A percentile compares a stretch with the other conserved stretches of the same genome.
Evolutionary conservation across 1,140 invertebrate species (phyloP).

Genomic region (Drosophila prosaltans): DNA sequence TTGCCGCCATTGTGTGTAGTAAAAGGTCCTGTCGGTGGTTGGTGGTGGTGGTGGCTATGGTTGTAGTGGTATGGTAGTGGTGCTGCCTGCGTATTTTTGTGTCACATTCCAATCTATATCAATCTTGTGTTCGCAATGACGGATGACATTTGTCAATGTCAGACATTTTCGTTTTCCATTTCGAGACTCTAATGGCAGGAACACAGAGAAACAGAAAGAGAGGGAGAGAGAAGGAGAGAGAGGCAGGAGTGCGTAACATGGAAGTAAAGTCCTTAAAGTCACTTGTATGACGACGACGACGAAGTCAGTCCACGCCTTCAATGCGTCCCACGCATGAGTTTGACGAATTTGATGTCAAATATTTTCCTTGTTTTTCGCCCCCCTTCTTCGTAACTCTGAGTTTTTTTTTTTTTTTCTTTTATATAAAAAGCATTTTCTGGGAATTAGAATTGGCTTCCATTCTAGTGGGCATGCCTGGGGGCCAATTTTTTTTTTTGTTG

Average conservation of each 20-base stretch:
- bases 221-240: background rate
- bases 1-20: slow-evolving; percentile 50
- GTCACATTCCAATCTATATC: slow-evolving; percentile 83
- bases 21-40: slow-evolving; percentile 46
- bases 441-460: slow-evolving; percentile 74
- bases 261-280: slow-evolving; percentile 62
- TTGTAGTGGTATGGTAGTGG: slow-evolving; percentile 61
- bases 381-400: slow-evolving; percentile 20
- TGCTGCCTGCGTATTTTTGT: slow-evolving; percentile 76
- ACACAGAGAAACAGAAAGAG: background rate
- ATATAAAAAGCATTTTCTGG: slow-evolving; percentile 72
- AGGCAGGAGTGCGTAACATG: slow-evolving; percentile 24
- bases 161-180: slow-evolving; percentile 83
- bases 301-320: slow-evolving; percentile 46
- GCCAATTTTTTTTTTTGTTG: slow-evolving; percentile 17
- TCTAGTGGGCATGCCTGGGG: slow-evolving; percentile 29
- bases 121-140: slow-evolving; percentile 83
- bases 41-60: slow-evolving; percentile 39
- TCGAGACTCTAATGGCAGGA: slow-evolving; percentile 75
- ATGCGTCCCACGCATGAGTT: slow-evolving; percentile 66
- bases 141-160: slow-evolving; percentile 83
- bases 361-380: slow-evolving; percentile 69
- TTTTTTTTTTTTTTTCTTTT: slow-evolving; percentile 40
- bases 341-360: slow-evolving; percentile 79
- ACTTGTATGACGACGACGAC: slow-evolving; percentile 41